Conservation (phyloP, 2,888 invertebrate genomes). For the Leptinotarsa peninsularis region DNA sequence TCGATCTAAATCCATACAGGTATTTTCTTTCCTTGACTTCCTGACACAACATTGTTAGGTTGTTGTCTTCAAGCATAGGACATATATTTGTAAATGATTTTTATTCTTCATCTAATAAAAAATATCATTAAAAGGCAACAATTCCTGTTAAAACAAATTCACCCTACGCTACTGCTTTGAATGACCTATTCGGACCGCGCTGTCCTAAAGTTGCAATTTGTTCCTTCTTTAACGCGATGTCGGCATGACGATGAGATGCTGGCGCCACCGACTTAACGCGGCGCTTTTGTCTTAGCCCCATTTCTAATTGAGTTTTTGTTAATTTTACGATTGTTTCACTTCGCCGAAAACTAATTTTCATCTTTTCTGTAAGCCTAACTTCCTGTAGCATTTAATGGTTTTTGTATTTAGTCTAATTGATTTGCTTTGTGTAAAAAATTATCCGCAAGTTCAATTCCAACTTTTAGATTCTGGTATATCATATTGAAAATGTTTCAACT, state of each 20-base stretch:
- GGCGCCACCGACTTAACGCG: slow-evolving; percentile 52
- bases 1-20: too few relatives aligned
- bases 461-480: too few relatives aligned
- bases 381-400: slow-evolving; percentile 22
- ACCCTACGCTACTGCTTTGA: slow-evolving; percentile 30
- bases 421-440: background rate
- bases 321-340: slow-evolving; percentile 50
- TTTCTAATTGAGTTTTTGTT: slow-evolving; percentile 55
- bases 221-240: slow-evolving; percentile 39
- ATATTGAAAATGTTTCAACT: too few relatives aligned
- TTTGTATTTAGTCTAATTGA: background rate
- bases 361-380: slow-evolving; percentile 30
- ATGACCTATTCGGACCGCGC: slow-evolving; percentile 29
- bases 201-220: slow-evolving; percentile 42
- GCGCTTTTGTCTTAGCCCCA: slow-evolving; percentile 53
- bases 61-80: too few relatives aligned
- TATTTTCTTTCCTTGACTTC: too few relatives aligned
- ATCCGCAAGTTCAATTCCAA: too few relatives aligned
- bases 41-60: too few relatives aligned
- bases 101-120: too few relatives aligned
- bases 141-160: slow-evolving; percentile 5
- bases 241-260: slow-evolving; percentile 40
- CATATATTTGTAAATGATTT: too few relatives aligned
- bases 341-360: slow-evolving; percentile 33
- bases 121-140: too few relatives aligned